Percentiles rank a stretch among this genome's conserved stretches.
These are phyloP conservation scores for Porites cylindrica DNA, from an alignment of 92 coral and sea anemone genomes.

Conservation along the genomic window DNA sequence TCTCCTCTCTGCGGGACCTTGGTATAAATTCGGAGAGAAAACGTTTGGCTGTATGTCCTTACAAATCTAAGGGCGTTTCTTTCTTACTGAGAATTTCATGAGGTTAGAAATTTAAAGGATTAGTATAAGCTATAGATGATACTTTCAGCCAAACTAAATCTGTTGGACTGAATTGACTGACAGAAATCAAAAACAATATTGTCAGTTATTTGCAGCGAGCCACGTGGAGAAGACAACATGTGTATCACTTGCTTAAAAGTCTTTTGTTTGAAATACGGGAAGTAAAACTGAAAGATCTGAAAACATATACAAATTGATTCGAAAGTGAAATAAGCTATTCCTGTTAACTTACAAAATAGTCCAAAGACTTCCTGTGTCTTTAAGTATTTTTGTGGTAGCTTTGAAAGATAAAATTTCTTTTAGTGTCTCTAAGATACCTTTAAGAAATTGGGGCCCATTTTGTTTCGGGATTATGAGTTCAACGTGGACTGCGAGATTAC, in stretches of 20 bases:
- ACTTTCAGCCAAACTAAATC: not conserved
- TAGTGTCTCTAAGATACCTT: too few relatives aligned
- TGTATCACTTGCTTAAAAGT: slow-evolving; percentile 18
- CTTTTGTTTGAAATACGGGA: not conserved
- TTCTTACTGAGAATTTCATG: too few relatives aligned
- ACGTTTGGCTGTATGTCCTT: too few relatives aligned
- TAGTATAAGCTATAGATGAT: not conserved
- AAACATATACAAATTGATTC: not conserved
- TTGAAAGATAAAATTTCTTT: too few relatives aligned
- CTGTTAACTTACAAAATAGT: not conserved
- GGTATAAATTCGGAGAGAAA: too few relatives aligned
- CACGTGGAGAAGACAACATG: slow-evolving; percentile 50
- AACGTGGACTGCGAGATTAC: not conserved
- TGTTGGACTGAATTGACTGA: too few relatives aligned
- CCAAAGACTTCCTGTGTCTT: not conserved
- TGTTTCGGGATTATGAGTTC: not conserved
- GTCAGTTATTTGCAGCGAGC: not conserved
- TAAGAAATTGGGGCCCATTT: too few relatives aligned
- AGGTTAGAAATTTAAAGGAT: not conserved
- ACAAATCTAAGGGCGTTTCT: too few relatives aligned
- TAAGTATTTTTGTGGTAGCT: not conserved
- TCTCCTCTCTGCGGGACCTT: too few relatives aligned
- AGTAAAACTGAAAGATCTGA: slow-evolving; percentile 7
- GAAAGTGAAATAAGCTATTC: not conserved
- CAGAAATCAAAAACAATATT: not conserved